phyloP scores from a whole-genome alignment of 1,140 invertebrate species.

The Heliothis virescens region DNA sequence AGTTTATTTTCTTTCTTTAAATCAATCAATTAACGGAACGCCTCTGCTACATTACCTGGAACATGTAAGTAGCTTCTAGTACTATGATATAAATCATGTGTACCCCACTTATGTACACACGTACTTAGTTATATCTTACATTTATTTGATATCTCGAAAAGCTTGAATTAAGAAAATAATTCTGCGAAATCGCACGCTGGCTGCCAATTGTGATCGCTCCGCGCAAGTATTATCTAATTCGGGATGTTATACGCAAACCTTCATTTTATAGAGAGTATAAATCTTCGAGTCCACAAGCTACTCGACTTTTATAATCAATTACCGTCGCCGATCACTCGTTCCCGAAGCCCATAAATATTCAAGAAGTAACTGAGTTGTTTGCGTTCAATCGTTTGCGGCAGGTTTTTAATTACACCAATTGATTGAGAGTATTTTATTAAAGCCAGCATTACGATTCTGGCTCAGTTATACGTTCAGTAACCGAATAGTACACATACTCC shows the following conservation, averaged over 20 bases:
- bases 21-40: constrained; percentile 34
- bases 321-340: constrained; percentile 66
- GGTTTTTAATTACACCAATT: constrained; percentile 67
- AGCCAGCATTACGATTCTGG: constrained; percentile 51
- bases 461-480: constrained; percentile 31
- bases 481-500: constrained; percentile 12
- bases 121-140: no score
- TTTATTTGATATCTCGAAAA: no score
- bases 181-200: no score
- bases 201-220: constrained; percentile 21
- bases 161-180: no score
- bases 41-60: constrained; percentile 8
- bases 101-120: not conserved
- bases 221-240: constrained; percentile 30
- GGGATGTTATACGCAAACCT: constrained; percentile 47
- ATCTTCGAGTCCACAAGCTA: constrained; percentile 68
- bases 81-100: not conserved
- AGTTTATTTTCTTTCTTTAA: constrained; percentile 41
- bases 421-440: constrained; percentile 61
- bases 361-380: constrained; percentile 62
- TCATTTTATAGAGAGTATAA: constrained; percentile 68
- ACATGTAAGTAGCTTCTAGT: constrained; percentile 1
- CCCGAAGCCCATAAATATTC: constrained; percentile 67
- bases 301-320: constrained; percentile 80
- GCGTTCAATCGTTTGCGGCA: constrained; percentile 60